Conservation (phyloP, 2,797 vertebrate genomes). For the Artibeus lituratus region DNA sequence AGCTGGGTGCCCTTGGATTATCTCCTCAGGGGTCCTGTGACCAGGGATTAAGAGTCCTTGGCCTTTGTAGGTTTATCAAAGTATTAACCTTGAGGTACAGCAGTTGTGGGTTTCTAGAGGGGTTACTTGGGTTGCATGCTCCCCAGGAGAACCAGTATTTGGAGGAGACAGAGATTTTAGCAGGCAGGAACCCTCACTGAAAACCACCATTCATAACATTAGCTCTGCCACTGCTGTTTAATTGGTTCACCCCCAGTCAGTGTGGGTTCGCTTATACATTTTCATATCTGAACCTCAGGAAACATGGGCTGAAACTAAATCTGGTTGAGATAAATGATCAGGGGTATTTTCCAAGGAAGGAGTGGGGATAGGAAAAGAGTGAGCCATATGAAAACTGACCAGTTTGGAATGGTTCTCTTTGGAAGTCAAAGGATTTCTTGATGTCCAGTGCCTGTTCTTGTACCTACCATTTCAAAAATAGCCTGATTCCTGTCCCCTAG, state of each 20-base stretch:
- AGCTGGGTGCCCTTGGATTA: not conserved
- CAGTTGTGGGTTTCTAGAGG: not conserved
- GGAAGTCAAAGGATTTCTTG: not conserved
- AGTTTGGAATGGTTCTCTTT: not conserved
- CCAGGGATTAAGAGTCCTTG: not conserved
- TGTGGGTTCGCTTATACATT: not conserved
- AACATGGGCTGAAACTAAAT: not conserved
- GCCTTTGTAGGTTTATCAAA: not conserved
- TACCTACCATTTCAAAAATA: not conserved
- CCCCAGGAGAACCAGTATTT: rapidly evolving
- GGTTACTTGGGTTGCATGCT: not conserved
- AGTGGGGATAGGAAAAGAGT: rapidly evolving
- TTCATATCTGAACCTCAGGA: not conserved
- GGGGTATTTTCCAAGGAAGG: not conserved
- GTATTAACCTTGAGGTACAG: not conserved
- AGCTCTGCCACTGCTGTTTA: no score
- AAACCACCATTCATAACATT: not conserved
- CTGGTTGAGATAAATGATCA: not conserved
- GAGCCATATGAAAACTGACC: not conserved
- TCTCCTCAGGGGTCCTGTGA: not conserved
- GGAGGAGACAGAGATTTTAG: not conserved
- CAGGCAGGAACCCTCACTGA: not conserved
- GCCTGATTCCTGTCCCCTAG: no score
- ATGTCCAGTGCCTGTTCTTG: not conserved
- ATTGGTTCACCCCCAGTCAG: not conserved